Evolutionary conservation across 2,113 vertebrate genomes (phyloP).

Genomic region (Galbula dea): DNA sequence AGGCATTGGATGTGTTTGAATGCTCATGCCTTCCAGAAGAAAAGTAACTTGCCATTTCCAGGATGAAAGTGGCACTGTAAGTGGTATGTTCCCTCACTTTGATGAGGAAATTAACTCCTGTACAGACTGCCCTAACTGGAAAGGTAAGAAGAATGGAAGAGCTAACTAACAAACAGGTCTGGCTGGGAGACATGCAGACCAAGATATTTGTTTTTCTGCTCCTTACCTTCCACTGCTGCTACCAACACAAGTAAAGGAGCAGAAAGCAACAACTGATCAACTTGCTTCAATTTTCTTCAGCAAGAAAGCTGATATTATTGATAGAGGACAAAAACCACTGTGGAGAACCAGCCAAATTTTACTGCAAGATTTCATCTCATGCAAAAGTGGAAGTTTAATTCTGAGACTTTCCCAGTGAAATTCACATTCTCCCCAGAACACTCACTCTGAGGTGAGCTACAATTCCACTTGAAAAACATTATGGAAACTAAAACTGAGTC

Average conservation of each 20-base stretch:
- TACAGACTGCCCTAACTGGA: not conserved
- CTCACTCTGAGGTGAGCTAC: not conserved
- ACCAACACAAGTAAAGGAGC: not conserved
- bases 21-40: not conserved
- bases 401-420: not conserved
- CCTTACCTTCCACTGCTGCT: not conserved
- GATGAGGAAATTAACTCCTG: not conserved
- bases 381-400: not conserved
- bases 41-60: conserved; percentile 14
- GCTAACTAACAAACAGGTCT: not conserved
- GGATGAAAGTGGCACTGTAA: not conserved
- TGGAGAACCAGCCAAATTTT: not conserved
- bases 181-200: not conserved
- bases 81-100: not conserved
- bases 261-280: not conserved
- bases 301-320: not conserved
- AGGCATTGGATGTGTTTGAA: not conserved
- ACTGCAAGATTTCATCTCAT: not conserved
- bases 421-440: not conserved
- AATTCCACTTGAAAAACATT: too few species aligned
- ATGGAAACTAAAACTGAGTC: not conserved
- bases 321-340: not conserved
- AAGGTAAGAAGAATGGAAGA: not conserved
- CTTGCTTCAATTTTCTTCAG: not conserved
- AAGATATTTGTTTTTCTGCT: not conserved